Conservation (phyloP, 2,888 invertebrate genomes). For the Caenorhabditis sp. region DNA sequence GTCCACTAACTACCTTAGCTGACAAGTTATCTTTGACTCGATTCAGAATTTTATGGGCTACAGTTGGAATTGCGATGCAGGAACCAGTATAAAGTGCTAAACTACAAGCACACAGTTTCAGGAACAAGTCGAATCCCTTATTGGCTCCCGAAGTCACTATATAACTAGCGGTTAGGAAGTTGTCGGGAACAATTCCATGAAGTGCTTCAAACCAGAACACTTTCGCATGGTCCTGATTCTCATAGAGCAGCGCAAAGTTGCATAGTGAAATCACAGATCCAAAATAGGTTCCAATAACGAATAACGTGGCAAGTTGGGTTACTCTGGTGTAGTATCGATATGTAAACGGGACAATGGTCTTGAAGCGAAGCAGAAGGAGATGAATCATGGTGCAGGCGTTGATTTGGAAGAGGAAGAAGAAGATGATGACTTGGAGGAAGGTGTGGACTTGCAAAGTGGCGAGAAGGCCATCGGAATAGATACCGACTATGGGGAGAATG, state of each 20-base stretch:
- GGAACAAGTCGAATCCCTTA: constrained; percentile 25
- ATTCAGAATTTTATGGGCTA: constrained; percentile 35
- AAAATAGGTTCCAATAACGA: constrained; percentile 18
- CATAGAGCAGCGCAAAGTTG: constrained; percentile 21
- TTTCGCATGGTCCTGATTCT: constrained; percentile 46
- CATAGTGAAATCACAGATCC: constrained; percentile 4
- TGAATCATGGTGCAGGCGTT: constrained; percentile 53
- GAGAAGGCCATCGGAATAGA: constrained; percentile 39
- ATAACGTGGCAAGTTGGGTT: background rate
- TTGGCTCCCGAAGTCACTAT: constrained; percentile 43
- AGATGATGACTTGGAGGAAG: constrained; percentile 30
- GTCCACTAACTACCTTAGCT: constrained; percentile 14
- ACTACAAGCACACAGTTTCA: constrained; percentile 28
- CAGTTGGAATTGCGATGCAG: constrained; percentile 27
- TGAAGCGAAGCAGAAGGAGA: constrained; percentile 31
- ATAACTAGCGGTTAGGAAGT: constrained; percentile 30
- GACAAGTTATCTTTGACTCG: constrained; percentile 24
- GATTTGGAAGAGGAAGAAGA: constrained; percentile 42
- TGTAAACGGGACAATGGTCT: constrained; percentile 38
- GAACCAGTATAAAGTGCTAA: constrained; percentile 10
- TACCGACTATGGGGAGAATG: constrained; percentile 45
- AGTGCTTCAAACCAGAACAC: constrained; percentile 5
- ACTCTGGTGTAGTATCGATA: constrained; percentile 29
- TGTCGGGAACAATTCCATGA: constrained; percentile 21
- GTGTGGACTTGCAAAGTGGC: constrained; percentile 15